Conservation (phyloP, 1,140 invertebrate genomes). For the Spodoptera litura region DNA sequence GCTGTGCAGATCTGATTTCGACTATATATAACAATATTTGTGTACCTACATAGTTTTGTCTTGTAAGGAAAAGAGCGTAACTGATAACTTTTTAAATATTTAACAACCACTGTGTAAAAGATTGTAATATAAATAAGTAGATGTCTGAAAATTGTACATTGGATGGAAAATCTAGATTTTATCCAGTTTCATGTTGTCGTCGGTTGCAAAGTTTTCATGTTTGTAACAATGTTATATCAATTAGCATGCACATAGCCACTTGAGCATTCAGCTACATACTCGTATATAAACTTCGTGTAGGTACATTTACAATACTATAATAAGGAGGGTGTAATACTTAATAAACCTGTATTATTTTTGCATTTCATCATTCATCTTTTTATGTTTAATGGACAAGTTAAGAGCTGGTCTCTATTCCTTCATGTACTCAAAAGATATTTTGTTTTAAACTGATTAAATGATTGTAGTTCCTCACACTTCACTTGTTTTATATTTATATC, state of each 20-base stretch:
- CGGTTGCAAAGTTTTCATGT: constrained; percentile 29
- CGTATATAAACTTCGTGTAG: constrained; percentile 40
- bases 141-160: constrained; percentile 42
- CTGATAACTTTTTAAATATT: constrained; percentile 34
- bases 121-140: constrained; percentile 43
- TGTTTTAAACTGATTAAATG: constrained; percentile 59
- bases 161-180: constrained; percentile 37
- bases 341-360: constrained; percentile 73
- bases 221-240: constrained; percentile 45
- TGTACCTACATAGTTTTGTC: constrained; percentile 40
- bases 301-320: constrained; percentile 40
- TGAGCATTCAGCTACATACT: constrained; percentile 32
- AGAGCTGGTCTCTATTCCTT: constrained; percentile 83
- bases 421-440: constrained; percentile 82
- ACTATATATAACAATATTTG: constrained; percentile 38
- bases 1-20: constrained; percentile 46
- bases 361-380: constrained; percentile 75
- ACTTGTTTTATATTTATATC: constrained; percentile 59
- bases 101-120: constrained; percentile 36
- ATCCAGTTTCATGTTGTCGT: constrained; percentile 30
- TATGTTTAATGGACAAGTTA: constrained; percentile 72
- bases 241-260: constrained; percentile 41
- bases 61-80: constrained; percentile 37
- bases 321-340: constrained; percentile 61
- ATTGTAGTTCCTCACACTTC: constrained; percentile 64